phyloP scores from a whole-genome alignment of 2,888 invertebrate species.

The Lasius fuliginosus region DNA sequence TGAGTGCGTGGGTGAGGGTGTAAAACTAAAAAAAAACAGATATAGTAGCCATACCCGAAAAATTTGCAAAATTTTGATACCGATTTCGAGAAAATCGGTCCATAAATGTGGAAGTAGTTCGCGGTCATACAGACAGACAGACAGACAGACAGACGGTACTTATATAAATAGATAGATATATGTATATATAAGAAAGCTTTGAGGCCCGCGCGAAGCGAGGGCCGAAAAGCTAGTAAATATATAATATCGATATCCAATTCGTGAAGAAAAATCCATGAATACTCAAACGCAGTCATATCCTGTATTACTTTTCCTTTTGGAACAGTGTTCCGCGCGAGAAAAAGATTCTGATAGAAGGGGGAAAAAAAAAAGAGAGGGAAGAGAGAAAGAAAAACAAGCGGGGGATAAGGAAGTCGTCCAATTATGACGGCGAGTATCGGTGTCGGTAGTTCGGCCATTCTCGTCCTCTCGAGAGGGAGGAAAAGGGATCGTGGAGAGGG shows the following conservation, averaged over 20 bases:
- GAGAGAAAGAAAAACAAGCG: conserved; percentile 38
- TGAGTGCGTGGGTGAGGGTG: no score
- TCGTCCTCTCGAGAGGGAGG: conserved; percentile 64
- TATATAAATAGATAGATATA: no score
- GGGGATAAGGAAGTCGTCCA: conserved; percentile 71
- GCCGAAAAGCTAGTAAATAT: no score
- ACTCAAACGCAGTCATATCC: neutral
- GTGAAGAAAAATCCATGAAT: neutral
- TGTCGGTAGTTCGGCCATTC: conserved; percentile 73
- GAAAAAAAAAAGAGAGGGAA: neutral
- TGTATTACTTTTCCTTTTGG: neutral
- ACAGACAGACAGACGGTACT: no score
- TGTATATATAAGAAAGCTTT: no score
- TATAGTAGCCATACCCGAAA: no score
- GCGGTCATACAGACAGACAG: no score
- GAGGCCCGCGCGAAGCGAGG: no score
- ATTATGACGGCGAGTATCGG: conserved; percentile 75
- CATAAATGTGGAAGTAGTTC: no score
- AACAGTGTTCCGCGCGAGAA: neutral
- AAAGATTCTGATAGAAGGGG: neutral
- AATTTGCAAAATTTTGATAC: no score
- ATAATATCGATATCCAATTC: neutral
- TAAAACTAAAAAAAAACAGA: no score
- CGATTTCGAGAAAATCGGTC: no score
- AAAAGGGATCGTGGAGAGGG: conserved; percentile 47